These are phyloP conservation scores for Brenthis hecate DNA, from an alignment of 2,888 invertebrate species.

Conservation along the genomic window DNA sequence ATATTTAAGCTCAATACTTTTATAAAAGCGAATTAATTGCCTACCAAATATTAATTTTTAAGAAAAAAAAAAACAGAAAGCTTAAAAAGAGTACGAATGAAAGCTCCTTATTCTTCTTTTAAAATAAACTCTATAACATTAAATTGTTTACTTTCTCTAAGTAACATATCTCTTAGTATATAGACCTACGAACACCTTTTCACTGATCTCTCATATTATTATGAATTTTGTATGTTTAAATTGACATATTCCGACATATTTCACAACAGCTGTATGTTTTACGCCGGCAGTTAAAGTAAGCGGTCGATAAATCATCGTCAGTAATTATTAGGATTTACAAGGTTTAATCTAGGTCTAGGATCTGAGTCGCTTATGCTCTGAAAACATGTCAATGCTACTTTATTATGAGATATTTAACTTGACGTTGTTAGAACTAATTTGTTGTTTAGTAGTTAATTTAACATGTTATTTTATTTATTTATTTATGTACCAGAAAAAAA, in stretches of 20 bases:
- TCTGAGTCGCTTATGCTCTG: slow-evolving; percentile 27
- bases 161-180: too few species aligned
- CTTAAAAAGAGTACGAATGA: too few species aligned
- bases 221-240: slow-evolving; percentile 4
- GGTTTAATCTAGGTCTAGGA: slow-evolving; percentile 39
- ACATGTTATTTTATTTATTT: background rate
- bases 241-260: slow-evolving; percentile 2
- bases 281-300: slow-evolving; percentile 24
- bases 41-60: too few species aligned
- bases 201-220: background rate
- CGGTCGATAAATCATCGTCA: slow-evolving; percentile 39
- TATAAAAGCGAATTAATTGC: too few species aligned
- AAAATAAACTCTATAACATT: too few species aligned
- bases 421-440: background rate
- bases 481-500: too few species aligned
- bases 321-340: slow-evolving; percentile 39
- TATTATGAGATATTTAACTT: slow-evolving; percentile 16
- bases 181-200: background rate
- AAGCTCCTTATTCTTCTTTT: too few species aligned
- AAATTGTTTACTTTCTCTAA: too few species aligned
- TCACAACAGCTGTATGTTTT: slow-evolving; percentile 16
- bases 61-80: too few species aligned
- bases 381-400: slow-evolving; percentile 32
- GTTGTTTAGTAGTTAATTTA: background rate
- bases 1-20: too few species aligned